Conservation (phyloP, 2,113 vertebrate species). For the Aegotheles bennettii region DNA sequence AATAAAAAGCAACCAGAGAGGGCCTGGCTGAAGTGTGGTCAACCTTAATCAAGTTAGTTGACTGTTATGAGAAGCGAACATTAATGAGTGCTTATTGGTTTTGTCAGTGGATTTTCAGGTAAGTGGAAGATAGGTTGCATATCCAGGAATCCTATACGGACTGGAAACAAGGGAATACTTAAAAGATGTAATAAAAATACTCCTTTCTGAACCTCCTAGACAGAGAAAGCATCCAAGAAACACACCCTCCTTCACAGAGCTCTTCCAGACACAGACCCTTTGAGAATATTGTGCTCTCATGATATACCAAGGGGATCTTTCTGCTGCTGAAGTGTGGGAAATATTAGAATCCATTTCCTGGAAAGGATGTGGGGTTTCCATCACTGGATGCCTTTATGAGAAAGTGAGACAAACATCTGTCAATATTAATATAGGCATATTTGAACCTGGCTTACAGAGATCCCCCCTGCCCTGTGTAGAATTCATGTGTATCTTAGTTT, state of each 20-base stretch:
- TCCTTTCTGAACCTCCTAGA: not conserved
- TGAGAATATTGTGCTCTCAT: not conserved
- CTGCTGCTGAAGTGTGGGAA: not conserved
- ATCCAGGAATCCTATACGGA: not conserved
- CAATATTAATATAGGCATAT: fast-evolving
- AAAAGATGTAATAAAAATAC: not conserved
- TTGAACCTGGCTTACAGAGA: not conserved
- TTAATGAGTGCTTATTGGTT: not conserved
- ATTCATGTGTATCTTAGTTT: too few species aligned
- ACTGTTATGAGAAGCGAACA: not conserved
- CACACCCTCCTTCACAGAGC: not conserved
- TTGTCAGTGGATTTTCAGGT: not conserved
- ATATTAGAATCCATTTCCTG: not conserved
- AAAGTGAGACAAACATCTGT: not conserved
- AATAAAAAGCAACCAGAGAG: not conserved
- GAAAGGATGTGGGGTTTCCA: not conserved
- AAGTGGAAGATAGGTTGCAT: not conserved
- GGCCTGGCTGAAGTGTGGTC: not conserved
- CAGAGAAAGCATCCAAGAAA: not conserved
- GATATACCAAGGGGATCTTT: not conserved
- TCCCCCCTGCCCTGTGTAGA: not conserved
- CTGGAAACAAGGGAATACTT: not conserved
- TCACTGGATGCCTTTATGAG: not conserved
- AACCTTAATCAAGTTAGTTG: not conserved
- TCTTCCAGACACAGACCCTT: not conserved